Percentiles rank a stretch among this genome's conserved stretches.
Conservation (phyloP, 1,140 invertebrate genomes). For the Macrocentrus cingulum region DNA sequence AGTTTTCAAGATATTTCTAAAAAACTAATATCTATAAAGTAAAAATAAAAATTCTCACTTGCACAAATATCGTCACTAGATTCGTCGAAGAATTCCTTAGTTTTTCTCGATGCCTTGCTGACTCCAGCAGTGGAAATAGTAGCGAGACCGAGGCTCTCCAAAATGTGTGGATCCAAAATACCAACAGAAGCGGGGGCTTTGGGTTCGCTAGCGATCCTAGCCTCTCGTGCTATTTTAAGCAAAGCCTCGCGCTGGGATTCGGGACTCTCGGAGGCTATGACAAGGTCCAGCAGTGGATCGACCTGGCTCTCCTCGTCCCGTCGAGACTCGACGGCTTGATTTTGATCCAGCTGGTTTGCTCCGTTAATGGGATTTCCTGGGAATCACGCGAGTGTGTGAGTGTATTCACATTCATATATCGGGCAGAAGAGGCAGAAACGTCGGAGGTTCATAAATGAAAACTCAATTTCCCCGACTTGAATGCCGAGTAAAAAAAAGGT, state of each 20-base stretch:
- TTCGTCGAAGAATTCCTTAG: constrained; percentile 54
- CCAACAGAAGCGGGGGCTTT: constrained; percentile 31
- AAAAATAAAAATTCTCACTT: too few species aligned
- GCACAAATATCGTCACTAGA: constrained; percentile 67
- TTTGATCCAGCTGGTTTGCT: constrained; percentile 3
- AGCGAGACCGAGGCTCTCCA: constrained; percentile 38
- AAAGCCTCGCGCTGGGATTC: constrained; percentile 46
- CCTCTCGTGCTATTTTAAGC: constrained; percentile 41
- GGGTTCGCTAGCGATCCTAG: constrained; percentile 37
- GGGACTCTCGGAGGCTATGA: constrained; percentile 52
- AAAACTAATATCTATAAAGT: too few species aligned
- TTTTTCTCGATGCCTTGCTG: constrained; percentile 1
- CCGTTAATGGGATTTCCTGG: constrained; percentile 13
- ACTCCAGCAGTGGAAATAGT: constrained; percentile 29
- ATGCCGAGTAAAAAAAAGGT: not conserved
- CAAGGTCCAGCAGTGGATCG: constrained; percentile 54
- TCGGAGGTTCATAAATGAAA: constrained; percentile 18
- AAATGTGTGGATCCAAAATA: constrained; percentile 43
- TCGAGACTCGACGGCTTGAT: not conserved
- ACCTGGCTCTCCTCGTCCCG: constrained; percentile 29
- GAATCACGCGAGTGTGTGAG: too few species aligned
- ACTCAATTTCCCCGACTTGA: constrained; percentile 12
- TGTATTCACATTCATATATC: not conserved
- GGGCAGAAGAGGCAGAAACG: not conserved
- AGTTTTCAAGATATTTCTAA: too few species aligned